A percentile compares a stretch with the other conserved stretches of the same genome.
These are phyloP conservation scores for Chloroceryle amazona DNA, from an alignment of 2,797 vertebrate species.

Conservation along the genomic window DNA sequence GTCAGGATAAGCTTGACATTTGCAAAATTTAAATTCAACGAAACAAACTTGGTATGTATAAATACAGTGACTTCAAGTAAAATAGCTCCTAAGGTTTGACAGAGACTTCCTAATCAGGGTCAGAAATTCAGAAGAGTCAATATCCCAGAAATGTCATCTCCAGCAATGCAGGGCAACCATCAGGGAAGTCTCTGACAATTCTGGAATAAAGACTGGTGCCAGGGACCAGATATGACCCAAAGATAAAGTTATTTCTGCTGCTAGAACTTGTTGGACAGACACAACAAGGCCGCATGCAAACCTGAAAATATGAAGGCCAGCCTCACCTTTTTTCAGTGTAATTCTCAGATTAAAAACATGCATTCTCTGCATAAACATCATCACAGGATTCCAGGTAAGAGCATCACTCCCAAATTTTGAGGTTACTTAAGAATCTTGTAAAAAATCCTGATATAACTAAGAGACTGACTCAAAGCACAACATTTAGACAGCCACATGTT, in stretches of 20 bases:
- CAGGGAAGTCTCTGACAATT: neutral
- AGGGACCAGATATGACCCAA: neutral
- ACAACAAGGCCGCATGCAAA: neutral
- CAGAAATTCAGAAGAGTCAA: neutral
- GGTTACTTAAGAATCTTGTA: neutral
- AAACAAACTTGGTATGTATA: neutral
- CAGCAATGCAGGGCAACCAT: fast-evolving
- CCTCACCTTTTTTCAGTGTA: neutral
- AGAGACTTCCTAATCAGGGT: neutral
- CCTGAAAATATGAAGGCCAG: neutral
- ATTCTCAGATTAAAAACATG: neutral
- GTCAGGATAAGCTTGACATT: neutral
- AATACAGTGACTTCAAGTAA: neutral
- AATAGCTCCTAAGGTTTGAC: neutral
- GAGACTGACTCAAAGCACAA: neutral
- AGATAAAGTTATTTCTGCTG: neutral
- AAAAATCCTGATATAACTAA: neutral
- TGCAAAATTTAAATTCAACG: neutral
- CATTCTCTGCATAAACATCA: neutral
- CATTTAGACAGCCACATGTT: neutral
- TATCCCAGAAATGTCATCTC: neutral
- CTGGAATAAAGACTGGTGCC: neutral
- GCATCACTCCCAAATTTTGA: neutral
- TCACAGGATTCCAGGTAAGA: neutral
- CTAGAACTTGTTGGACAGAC: neutral